These are phyloP conservation scores for Cheilinus undulatus DNA, from an alignment of 2,113 vertebrate species.

Conservation along the genomic window DNA sequence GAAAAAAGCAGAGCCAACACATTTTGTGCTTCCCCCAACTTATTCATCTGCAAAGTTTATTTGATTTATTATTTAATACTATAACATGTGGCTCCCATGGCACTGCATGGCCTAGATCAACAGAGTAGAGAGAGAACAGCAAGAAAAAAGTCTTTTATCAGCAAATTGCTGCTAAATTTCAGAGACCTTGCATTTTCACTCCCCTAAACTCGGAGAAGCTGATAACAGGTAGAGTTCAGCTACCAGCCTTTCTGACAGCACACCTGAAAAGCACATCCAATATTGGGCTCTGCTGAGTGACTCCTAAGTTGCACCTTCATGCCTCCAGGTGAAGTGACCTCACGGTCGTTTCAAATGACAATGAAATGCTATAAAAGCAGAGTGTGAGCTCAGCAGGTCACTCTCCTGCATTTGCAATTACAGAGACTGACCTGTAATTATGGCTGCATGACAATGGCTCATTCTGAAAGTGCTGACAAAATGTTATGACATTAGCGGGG, in stretches of 20 bases:
- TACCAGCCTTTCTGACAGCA: slow-evolving; percentile 15
- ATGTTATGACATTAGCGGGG: slow-evolving; percentile 51
- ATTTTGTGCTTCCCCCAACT: too few species aligned
- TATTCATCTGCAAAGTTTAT: too few species aligned
- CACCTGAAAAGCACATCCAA: slow-evolving; percentile 32
- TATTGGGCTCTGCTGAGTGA: slow-evolving; percentile 73
- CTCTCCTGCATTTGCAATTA: slow-evolving; percentile 47
- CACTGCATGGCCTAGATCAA: too few species aligned
- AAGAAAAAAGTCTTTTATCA: too few species aligned
- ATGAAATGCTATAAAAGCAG: slow-evolving; percentile 61
- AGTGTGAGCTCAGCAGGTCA: slow-evolving; percentile 64
- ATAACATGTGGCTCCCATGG: too few species aligned
- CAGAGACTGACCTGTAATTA: slow-evolving; percentile 70
- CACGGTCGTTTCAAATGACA: slow-evolving; percentile 66
- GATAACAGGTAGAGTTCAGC: neutral
- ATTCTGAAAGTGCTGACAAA: slow-evolving; percentile 68
- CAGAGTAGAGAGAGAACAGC: too few species aligned
- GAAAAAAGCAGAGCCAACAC: too few species aligned
- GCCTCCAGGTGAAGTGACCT: slow-evolving; percentile 71
- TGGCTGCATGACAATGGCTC: slow-evolving; percentile 69
- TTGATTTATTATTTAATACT: too few species aligned
- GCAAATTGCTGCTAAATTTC: neutral
- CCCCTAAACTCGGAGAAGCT: neutral
- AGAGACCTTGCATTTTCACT: neutral
- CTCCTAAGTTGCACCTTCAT: slow-evolving; percentile 27